A percentile compares a stretch with the other conserved stretches of the same genome.
These are phyloP conservation scores for Scelioninae gen. 2 DNA, from an alignment of 2,888 invertebrate species.

Conservation along the genomic window DNA sequence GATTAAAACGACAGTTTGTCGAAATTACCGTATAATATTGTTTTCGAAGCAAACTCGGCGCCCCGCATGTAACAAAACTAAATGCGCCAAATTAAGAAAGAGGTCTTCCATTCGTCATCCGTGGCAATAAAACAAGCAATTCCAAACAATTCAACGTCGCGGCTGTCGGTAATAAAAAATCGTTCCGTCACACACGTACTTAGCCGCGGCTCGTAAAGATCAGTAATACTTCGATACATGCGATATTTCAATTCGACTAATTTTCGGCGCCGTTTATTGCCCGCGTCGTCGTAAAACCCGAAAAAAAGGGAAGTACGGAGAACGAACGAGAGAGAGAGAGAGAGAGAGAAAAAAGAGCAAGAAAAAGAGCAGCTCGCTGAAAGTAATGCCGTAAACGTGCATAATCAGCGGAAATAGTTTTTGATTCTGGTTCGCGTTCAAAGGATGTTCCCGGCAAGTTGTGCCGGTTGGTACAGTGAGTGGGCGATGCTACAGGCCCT, in stretches of 20 bases:
- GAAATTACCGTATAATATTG: neutral
- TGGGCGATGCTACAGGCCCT: slow-evolving; percentile 11
- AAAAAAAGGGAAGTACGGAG: too few species aligned
- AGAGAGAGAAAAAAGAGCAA: neutral
- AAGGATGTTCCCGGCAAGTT: slow-evolving; percentile 35
- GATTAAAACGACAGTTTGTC: too few species aligned
- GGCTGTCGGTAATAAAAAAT: slow-evolving; percentile 17
- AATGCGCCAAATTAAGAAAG: neutral
- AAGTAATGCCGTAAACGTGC: slow-evolving; percentile 25
- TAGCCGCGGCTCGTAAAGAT: slow-evolving; percentile 22
- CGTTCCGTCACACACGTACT: slow-evolving; percentile 14
- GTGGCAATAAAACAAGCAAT: neutral
- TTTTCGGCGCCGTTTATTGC: slow-evolving; percentile 18
- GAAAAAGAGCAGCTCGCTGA: neutral
- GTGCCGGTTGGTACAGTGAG: too few species aligned
- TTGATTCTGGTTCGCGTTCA: slow-evolving; percentile 35
- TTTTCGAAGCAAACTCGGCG: too few species aligned
- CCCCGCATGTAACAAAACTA: neutral
- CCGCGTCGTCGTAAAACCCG: slow-evolving; percentile 9
- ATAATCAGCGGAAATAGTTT: slow-evolving; percentile 49
- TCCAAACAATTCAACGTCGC: neutral
- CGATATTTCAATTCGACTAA: slow-evolving; percentile 28
- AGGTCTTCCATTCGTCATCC: neutral
- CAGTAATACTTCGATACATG: slow-evolving; percentile 27
- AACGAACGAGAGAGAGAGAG: too few species aligned